Evolutionary conservation across 2,113 vertebrate species (phyloP), one percentile per base, ranked within the genome.

Genomic region (Petroica traversi): DNA sequence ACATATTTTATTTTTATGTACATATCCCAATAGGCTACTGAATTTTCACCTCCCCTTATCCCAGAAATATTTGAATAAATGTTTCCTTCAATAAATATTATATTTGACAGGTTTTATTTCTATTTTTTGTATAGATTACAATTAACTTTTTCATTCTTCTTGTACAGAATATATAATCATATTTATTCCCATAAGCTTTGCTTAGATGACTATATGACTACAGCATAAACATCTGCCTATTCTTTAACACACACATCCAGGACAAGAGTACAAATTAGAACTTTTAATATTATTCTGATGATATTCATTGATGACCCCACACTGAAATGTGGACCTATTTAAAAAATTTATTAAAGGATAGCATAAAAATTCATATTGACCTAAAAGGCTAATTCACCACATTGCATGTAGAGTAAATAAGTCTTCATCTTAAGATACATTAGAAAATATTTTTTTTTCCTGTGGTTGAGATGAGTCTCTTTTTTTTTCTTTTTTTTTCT

Each of bases 351-450:
- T 52, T 14, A 59, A 78, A 66, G 29, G 8, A 22, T 64, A n/a
- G 69, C 11, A 13, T 3, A 63, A 78, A 90, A 90, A 46, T 45
- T 8, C 33, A 12, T 29, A 63, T 14, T 83, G 16, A 16, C 29
- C 16, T 54, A 38, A 33, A 38, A 85, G 18, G 15, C 3, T 20
- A 58, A 77, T 33, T 77, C 68, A 57, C 4, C 49, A 52, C 25
- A 45, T 0, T 20, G 12, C 1, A 0, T 0, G 0, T 1, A 52
- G 46, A 26, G 18, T 25, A 81, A 71, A 41, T 2, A 40, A 34
- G 4, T 12, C 18, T 46, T 59, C 33, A 25, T 17, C 29, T 76
- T 63, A 28, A n/a, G 1, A 5, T 29, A 54, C 2, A 16, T 61
- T 23, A 41, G 7, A 9, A 58, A 78, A n/a, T 19, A 2, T 6